Evolutionary conservation across 2,797 vertebrate genomes (phyloP).

Genomic region (Adrianichthys oophorus): DNA sequence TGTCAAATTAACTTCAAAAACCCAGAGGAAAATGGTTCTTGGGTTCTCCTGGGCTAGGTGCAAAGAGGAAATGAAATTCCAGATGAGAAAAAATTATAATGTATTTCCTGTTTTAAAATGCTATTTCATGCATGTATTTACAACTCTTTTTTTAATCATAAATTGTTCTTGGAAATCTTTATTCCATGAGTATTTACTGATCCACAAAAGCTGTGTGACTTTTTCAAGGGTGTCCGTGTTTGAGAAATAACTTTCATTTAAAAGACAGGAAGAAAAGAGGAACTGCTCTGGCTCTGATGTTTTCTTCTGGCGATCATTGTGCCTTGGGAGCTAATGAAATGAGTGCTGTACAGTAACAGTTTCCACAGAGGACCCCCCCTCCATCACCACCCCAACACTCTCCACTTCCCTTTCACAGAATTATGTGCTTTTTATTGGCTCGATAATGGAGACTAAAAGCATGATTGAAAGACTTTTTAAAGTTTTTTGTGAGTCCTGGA

Average conservation of each 20-base stretch:
- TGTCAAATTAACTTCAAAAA: no score
- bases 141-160: no score
- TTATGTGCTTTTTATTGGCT: conserved; percentile 67
- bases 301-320: conserved; percentile 58
- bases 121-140: no score
- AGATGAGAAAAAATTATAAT: no score
- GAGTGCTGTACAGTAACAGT: conserved; percentile 41
- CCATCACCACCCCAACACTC: conserved; percentile 3
- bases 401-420: conserved; percentile 18
- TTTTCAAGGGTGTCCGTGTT: background rate
- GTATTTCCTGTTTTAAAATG: no score
- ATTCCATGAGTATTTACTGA: no score
- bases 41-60: no score
- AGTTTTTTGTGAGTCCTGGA: conserved; percentile 39
- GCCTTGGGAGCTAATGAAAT: conserved; percentile 68
- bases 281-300: conserved; percentile 46
- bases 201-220: no score
- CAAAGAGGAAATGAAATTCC: no score
- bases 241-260: conserved; percentile 75
- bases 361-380: conserved; percentile 21
- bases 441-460: conserved; percentile 65
- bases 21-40: no score
- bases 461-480: conserved; percentile 49
- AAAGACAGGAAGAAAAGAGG: conserved; percentile 52
- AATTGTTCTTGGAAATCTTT: no score